phyloP scores from a whole-genome alignment of 2,113 vertebrate genomes.

The Merops nubicus region DNA sequence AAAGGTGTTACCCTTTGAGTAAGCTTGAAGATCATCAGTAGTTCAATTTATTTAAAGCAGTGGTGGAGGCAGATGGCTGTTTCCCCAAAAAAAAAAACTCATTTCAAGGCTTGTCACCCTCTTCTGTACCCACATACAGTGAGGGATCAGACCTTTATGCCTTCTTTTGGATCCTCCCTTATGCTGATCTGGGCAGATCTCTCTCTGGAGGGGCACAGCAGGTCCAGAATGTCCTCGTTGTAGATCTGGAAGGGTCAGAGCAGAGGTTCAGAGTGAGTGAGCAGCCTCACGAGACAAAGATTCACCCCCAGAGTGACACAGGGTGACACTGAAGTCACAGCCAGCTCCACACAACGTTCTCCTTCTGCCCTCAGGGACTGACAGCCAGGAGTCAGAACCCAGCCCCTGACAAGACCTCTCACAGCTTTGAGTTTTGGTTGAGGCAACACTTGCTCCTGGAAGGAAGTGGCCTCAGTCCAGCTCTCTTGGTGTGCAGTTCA shows the following conservation, averaged over 20 bases:
- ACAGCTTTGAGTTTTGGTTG: not conserved
- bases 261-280: not conserved
- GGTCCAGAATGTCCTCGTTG: conserved; percentile 94
- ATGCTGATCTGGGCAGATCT: conserved; percentile 84
- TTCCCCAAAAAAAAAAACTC: too few species aligned
- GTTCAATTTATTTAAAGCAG: too few species aligned
- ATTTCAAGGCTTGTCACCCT: too few species aligned
- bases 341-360: not conserved
- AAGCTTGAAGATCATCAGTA: too few species aligned
- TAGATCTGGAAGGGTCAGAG: conserved; percentile 83
- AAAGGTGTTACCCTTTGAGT: too few species aligned
- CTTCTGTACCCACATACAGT: rapidly evolving
- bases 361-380: not conserved
- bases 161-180: conserved; percentile 93
- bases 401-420: not conserved
- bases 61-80: not conserved
- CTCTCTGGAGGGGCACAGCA: conserved; percentile 86
- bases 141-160: conserved; percentile 86
- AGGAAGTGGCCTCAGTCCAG: not conserved
- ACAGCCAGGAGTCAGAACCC: not conserved
- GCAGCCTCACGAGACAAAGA: not conserved
- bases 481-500: not conserved
- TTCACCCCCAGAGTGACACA: rapidly evolving
- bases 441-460: not conserved
- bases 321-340: rapidly evolving